Evolutionary conservation across 1,140 invertebrate species (phyloP).

Genomic region (Mya arenaria): DNA sequence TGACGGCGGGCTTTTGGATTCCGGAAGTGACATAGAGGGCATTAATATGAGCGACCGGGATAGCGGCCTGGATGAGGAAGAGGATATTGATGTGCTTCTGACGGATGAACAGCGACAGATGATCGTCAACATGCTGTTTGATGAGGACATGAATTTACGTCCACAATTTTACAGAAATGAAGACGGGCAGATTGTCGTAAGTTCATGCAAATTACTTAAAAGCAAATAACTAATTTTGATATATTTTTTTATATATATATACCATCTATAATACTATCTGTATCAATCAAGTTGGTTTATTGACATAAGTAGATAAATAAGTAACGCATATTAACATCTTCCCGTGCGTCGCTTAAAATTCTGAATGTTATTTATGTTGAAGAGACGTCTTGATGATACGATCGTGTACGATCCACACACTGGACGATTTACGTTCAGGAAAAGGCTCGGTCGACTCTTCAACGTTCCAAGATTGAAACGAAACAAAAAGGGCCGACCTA

Average conservation of each 20-base stretch:
- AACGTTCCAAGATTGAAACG: constrained; percentile 45
- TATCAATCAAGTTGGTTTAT: too few species aligned
- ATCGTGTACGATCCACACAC: constrained; percentile 45
- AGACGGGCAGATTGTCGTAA: constrained; percentile 42
- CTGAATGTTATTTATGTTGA: too few species aligned
- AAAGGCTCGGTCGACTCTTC: constrained; percentile 32
- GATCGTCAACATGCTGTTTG: constrained; percentile 47
- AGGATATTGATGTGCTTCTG: constrained; percentile 30
- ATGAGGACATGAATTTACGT: constrained; percentile 48
- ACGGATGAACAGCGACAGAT: constrained; percentile 25
- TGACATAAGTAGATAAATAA: too few species aligned
- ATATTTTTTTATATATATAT: too few species aligned
- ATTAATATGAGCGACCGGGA: constrained; percentile 42
- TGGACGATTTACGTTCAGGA: constrained; percentile 39
- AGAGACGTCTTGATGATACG: constrained; percentile 37
- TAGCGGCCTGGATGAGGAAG: constrained; percentile 39
- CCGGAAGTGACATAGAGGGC: constrained; percentile 16
- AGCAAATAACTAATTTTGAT: too few species aligned
- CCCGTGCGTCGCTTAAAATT: too few species aligned
- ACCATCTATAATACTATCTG: too few species aligned
- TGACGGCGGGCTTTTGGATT: background rate
- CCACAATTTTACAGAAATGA: constrained; percentile 40
- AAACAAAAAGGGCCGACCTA: constrained; percentile 48
- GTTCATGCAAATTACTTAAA: too few species aligned
- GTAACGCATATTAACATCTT: too few species aligned